Base-by-base conservation (phyloP, 2,797 vertebrate genomes). In the Takifugu ocellatus region DNA sequence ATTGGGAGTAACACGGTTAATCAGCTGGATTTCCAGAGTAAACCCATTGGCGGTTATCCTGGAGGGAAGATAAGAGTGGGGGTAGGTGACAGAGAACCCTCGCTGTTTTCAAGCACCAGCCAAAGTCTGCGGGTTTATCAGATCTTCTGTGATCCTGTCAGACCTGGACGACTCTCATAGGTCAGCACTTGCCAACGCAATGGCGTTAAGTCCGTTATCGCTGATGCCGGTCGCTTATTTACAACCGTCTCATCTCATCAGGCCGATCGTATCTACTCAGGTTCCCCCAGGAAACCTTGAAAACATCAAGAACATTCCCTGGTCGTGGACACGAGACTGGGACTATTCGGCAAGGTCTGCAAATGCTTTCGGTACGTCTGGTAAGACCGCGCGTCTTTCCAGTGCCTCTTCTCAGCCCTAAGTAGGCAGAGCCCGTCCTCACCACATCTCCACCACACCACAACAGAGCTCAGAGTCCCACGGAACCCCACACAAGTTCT, bases 141-240 rank as follows among this genome's bases (percentile, higher is more conserved):
- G 57, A 61, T 62, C 12, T n/a, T 25, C 66, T 57, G 73, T 84
- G 81, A 91, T 89, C 83, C 85, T 72, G 79, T 88, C 76, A 84
- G 78, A 82, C 10, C 33, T 49, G n/a, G 66, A 81, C 64, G 61
- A 68, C 78, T 80, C 65, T 80, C 65, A 61, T 24, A 77, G 74
- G 84, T 85, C 76, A 77, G 68, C 59, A 42, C 49, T 55, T 70
- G 78, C 61, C 66, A 74, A 83, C 90, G 89, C 85, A 89, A 80
- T 81, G 68, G 79, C 42, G 70, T 85, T 72, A 52, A 68, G 59
- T 44, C 55, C 81, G 78, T 87, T 88, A 74, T 84, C 77, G 39
- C 70, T 8, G 11, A 47, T 56, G 67, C 66, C 53, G 56, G 64
- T 66, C 62, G 74, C 73, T 83, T 88, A 85, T 90, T 88, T 88